Evolutionary conservation across 1,140 invertebrate genomes (phyloP).

Genomic region (Ladona fulva): DNA sequence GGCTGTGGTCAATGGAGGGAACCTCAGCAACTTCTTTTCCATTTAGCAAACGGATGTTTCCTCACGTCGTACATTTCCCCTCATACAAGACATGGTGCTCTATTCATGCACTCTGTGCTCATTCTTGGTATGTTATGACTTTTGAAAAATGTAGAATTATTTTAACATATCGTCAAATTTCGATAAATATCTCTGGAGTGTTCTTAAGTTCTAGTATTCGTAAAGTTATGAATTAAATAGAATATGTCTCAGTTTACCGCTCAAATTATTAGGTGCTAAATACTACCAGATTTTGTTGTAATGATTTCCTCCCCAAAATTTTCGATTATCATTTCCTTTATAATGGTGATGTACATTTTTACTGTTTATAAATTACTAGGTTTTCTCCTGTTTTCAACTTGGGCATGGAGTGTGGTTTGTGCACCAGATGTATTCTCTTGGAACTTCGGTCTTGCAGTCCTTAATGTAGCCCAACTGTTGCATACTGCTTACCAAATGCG

Average conservation of each 20-base stretch:
- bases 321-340: background rate
- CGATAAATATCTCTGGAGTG: too few species aligned
- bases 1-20: constrained; percentile 54
- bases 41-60: constrained; percentile 68
- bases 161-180: too few species aligned
- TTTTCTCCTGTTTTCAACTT: constrained; percentile 71
- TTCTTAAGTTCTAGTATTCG: background rate
- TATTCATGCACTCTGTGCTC: constrained; percentile 70
- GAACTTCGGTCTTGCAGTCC: constrained; percentile 77
- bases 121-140: constrained; percentile 53
- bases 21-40: constrained; percentile 59
- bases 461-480: constrained; percentile 73
- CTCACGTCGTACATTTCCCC: constrained; percentile 67
- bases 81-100: constrained; percentile 61
- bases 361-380: constrained; percentile 42
- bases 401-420: constrained; percentile 84
- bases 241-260: too few species aligned
- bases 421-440: constrained; percentile 81
- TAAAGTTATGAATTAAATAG: too few species aligned
- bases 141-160: too few species aligned
- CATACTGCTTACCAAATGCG: constrained; percentile 75
- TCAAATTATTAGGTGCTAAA: background rate
- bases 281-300: background rate
- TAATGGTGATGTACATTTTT: background rate
- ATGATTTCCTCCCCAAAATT: background rate